A percentile compares a stretch with the other conserved stretches of the same genome.
phyloP scores from a whole-genome alignment of 2,797 vertebrate species.

The Sarcophilus harrisii region DNA sequence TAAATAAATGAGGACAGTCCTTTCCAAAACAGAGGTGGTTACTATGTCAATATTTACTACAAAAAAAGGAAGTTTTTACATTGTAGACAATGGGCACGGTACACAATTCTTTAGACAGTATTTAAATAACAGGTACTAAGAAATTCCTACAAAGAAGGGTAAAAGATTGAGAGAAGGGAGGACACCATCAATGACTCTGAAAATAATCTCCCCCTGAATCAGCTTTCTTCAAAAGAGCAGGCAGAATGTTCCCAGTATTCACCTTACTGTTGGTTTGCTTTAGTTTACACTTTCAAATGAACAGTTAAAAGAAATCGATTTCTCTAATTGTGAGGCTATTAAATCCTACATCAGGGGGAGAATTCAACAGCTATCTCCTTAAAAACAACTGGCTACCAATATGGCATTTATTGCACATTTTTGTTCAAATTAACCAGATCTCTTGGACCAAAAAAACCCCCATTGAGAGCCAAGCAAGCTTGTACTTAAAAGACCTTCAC shows the following conservation, averaged over 20 bases:
- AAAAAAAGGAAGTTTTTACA: not conserved
- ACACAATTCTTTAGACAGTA: conserved; percentile 48
- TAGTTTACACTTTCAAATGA: conserved; percentile 79
- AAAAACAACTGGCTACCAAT: conserved; percentile 74
- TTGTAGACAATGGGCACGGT: not conserved
- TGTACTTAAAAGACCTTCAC: conserved; percentile 31
- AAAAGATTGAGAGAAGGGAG: conserved; percentile 19
- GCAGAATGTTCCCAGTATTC: conserved; percentile 34
- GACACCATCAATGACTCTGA: conserved; percentile 35
- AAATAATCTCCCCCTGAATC: conserved; percentile 34
- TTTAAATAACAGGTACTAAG: conserved; percentile 40
- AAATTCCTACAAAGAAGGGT: conserved; percentile 20
- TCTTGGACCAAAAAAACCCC: conserved; percentile 43
- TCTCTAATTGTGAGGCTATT: conserved; percentile 80
- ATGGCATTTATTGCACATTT: conserved; percentile 80
- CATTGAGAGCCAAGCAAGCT: conserved; percentile 65
- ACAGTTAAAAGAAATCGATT: conserved; percentile 80
- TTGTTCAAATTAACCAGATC: conserved; percentile 73
- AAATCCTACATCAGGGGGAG: conserved; percentile 78
- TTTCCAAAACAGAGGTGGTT: not conserved
- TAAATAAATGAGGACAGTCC: not conserved
- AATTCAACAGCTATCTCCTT: conserved; percentile 77
- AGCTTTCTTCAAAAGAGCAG: conserved; percentile 61
- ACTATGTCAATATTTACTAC: not conserved
- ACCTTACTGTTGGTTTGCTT: conserved; percentile 51